phyloP scores from a whole-genome alignment of 2,113 vertebrate genomes.

The Aptenodytes forsteri region DNA sequence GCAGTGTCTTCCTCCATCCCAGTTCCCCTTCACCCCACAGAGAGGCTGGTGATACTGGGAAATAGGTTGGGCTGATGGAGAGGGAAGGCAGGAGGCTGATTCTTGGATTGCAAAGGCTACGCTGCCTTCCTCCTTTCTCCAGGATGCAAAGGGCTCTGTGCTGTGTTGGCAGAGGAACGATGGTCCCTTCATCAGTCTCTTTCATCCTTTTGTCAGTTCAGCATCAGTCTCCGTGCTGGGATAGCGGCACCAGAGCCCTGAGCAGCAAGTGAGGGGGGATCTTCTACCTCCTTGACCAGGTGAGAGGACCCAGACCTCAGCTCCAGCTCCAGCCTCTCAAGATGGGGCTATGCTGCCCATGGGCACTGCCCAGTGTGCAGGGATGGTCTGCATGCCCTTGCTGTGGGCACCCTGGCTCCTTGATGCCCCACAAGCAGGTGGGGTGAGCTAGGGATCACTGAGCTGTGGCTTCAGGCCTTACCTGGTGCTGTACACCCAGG shows the following conservation, averaged over 20 bases:
- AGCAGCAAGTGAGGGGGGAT: background rate
- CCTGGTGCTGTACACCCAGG: background rate
- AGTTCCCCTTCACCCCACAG: fast-evolving
- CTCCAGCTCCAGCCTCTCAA: background rate
- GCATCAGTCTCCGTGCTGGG: background rate
- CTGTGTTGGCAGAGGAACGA: background rate
- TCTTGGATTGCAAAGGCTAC: background rate
- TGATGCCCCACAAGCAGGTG: background rate
- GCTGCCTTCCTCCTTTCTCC: background rate
- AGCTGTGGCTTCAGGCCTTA: background rate
- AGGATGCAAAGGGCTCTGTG: background rate
- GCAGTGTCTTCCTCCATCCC: background rate
- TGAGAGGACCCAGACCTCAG: background rate
- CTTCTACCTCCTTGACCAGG: background rate
- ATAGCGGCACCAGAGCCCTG: background rate
- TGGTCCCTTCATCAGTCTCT: background rate
- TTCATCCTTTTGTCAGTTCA: background rate
- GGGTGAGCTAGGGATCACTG: background rate
- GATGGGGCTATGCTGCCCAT: background rate
- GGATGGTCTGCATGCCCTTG: background rate
- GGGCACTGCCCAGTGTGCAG: background rate
- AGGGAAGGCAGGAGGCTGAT: background rate
- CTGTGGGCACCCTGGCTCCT: background rate
- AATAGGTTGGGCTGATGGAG: background rate
- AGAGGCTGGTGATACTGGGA: background rate